Evolutionary conservation across 1,140 invertebrate species (phyloP), one percentile per base, ranked within the genome.

Genomic region (Drosophila obscura): DNA sequence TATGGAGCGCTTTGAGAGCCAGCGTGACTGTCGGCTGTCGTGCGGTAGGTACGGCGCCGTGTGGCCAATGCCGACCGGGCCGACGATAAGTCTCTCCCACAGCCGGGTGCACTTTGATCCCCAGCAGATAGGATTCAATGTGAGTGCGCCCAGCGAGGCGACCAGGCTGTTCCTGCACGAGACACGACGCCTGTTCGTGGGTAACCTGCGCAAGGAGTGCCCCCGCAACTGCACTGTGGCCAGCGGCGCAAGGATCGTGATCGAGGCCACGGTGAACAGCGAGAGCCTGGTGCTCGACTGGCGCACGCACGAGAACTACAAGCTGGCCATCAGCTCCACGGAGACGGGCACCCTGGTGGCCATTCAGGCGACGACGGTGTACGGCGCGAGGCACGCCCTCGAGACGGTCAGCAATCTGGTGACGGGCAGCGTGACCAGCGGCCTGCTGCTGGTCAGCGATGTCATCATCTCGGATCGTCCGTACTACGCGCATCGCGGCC

Each of bases 361-460:
- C n/a, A 94, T 97, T 7, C 88, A 89, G 6, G 94, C 95, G 0
- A 78, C 84, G 9, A 96, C 95, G 0, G 94, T 96, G n/a, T 97
- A 94, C 81, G 96, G 96, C 2, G 95, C 94, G 0, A 93, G 96
- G 2, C 95, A 96, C 80, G 96, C 92, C 13, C 91, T 97, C 45
- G 96, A 97, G 92, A 96, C 96, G 2, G 90, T 97, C 11, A 93
- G 93, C 2, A 96, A 97, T 78, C 84, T 97, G 53, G 93, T 95
- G 1, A 93, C 93, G 0, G 90, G 93, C 13, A 84, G 83, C 22
- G 41, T 55, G 0, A 51, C 56, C 13, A 89, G 82, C 50, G 92
- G 92, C 31, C 80, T 94, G 46, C 80, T 94, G 6, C 92, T 93
- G 63, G 83, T 93, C 1, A 78, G 83, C 8, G 55, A 76, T 8